Evolutionary conservation across 2,113 vertebrate genomes (phyloP).

Genomic region (Grammomys surdaster): DNA sequence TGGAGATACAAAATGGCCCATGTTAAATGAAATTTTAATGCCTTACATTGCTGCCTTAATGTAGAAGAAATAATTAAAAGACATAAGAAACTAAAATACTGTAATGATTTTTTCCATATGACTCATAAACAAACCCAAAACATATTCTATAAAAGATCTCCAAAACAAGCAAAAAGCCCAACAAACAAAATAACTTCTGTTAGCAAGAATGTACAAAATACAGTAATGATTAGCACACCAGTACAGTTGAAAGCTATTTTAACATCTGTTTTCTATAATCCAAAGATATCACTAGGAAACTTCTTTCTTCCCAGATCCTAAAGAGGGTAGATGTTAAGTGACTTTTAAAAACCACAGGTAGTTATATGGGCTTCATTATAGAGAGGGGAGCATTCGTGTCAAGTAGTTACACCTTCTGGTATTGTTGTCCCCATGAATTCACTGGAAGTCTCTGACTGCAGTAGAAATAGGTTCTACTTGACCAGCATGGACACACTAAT

Average conservation of each 20-base stretch:
- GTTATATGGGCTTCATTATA: background rate
- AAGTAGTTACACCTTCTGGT: background rate
- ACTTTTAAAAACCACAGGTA: background rate
- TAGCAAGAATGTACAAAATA: background rate
- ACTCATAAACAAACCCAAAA: conserved; percentile 4
- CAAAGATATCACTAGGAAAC: background rate
- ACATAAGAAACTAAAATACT: background rate
- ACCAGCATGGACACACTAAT: background rate
- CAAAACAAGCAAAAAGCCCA: background rate
- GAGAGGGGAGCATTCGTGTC: background rate
- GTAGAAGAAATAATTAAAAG: background rate
- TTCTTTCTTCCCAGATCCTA: background rate
- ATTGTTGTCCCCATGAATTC: background rate
- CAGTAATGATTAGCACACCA: background rate
- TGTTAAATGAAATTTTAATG: background rate
- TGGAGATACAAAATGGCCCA: background rate
- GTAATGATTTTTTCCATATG: background rate
- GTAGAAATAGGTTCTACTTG: background rate
- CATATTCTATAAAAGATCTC: background rate
- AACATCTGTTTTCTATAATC: conserved; percentile 10
- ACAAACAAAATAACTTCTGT: background rate
- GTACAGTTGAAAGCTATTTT: background rate
- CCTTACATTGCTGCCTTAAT: background rate
- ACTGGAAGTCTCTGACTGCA: background rate
- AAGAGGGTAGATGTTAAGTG: background rate